Conservation (phyloP, 2,888 invertebrate genomes). For the Drosophila infuscata region DNA sequence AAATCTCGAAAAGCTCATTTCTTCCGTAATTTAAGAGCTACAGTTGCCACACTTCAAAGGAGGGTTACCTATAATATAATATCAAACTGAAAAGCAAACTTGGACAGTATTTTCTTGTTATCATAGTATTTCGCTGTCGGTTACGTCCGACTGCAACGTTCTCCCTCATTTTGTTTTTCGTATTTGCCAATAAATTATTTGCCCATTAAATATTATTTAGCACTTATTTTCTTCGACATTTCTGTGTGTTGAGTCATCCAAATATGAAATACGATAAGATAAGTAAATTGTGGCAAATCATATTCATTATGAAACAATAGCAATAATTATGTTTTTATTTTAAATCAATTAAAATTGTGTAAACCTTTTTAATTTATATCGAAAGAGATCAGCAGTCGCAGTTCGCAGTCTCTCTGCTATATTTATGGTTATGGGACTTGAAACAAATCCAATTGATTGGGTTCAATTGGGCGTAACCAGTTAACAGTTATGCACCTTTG, state of each 20-base stretch:
- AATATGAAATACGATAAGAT: constrained; percentile 5
- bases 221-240: constrained; percentile 37
- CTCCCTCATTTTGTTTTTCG: not conserved
- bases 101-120: too few relatives aligned
- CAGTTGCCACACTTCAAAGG: too few relatives aligned
- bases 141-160: too few relatives aligned
- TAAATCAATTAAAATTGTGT: not conserved
- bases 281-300: not conserved
- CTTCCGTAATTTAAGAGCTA: too few relatives aligned
- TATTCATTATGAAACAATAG: not conserved
- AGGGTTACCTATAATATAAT: too few relatives aligned
- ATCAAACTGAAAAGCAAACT: too few relatives aligned
- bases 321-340: not conserved
- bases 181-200: constrained; percentile 40
- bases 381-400: not conserved
- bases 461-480: not conserved
- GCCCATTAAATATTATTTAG: constrained; percentile 43
- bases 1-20: too few relatives aligned
- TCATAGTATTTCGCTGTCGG: too few relatives aligned
- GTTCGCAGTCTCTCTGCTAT: not conserved
- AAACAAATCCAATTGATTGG: not conserved
- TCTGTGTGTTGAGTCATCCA: constrained; percentile 32
- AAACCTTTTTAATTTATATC: not conserved
- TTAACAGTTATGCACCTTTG: not conserved
- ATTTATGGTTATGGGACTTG: not conserved